Conservation (phyloP, 2,888 invertebrate genomes). For the Didymodactylos carnosus region DNA sequence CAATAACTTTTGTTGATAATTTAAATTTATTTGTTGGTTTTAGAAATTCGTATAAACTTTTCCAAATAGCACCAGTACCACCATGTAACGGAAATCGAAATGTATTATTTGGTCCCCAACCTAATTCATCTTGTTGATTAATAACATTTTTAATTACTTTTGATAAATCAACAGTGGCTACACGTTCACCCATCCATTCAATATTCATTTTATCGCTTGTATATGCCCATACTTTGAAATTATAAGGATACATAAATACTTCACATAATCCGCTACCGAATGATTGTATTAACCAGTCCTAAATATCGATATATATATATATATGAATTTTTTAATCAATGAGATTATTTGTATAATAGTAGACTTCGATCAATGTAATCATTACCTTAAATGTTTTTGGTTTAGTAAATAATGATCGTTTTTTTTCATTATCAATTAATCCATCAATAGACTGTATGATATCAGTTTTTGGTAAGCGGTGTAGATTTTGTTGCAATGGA, state of each 20-base stretch:
- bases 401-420: neutral
- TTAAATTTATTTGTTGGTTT: neutral
- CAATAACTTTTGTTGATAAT: neutral
- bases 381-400: conserved; percentile 19
- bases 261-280: conserved; percentile 25
- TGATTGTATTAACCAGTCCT: conserved; percentile 24
- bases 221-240: conserved; percentile 26
- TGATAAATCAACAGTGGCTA: conserved; percentile 24
- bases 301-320: no score
- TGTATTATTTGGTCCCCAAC: conserved; percentile 25
- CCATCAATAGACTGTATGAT: conserved; percentile 4
- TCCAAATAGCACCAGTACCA: conserved; percentile 28
- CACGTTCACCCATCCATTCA: conserved; percentile 21
- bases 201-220: conserved; percentile 24
- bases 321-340: no score
- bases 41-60: neutral
- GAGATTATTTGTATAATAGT: no score
- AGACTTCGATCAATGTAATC: no score
- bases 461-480: neutral
- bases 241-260: conserved; percentile 26
- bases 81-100: conserved; percentile 27
- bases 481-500: conserved; percentile 10
- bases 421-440: neutral
- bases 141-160: conserved; percentile 23
- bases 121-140: conserved; percentile 24